phyloP scores from a whole-genome alignment of 1,140 invertebrate species.

The Hestina assimilis region DNA sequence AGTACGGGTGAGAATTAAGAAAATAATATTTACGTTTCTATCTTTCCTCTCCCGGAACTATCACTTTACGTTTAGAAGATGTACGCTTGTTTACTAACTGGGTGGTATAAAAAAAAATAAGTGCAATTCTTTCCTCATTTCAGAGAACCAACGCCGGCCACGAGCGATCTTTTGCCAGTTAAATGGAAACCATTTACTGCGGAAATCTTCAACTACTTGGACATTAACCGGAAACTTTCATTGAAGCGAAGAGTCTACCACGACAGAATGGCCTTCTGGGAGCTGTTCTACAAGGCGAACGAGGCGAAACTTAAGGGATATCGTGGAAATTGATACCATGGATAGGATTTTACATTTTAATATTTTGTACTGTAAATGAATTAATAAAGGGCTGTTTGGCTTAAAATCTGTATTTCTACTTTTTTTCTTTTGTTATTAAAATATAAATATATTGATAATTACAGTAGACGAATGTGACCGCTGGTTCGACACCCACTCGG shows the following conservation, averaged over 20 bases:
- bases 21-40: not conserved
- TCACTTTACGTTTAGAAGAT: not conserved
- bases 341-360: not conserved
- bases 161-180: conserved; percentile 31
- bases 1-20: conserved; percentile 38
- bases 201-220: conserved; percentile 25
- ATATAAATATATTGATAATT: too few species aligned
- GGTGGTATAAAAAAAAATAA: too few species aligned
- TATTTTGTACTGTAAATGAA: too few species aligned
- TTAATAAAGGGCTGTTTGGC: too few species aligned
- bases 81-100: too few species aligned
- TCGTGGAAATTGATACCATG: not conserved
- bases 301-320: conserved; percentile 10
- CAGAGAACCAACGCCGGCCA: conserved; percentile 43
- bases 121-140: too few species aligned
- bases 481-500: too few species aligned
- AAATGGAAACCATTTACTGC: conserved; percentile 29
- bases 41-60: not conserved
- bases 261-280: conserved; percentile 37
- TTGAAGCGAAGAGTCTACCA: conserved; percentile 26
- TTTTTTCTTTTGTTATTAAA: too few species aligned
- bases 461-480: too few species aligned
- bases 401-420: too few species aligned
- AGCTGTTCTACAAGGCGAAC: conserved; percentile 39
- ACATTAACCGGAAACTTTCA: conserved; percentile 26